Base-by-base conservation (phyloP, 2,797 vertebrate genomes). In the Thaleichthys pacificus region DNA sequence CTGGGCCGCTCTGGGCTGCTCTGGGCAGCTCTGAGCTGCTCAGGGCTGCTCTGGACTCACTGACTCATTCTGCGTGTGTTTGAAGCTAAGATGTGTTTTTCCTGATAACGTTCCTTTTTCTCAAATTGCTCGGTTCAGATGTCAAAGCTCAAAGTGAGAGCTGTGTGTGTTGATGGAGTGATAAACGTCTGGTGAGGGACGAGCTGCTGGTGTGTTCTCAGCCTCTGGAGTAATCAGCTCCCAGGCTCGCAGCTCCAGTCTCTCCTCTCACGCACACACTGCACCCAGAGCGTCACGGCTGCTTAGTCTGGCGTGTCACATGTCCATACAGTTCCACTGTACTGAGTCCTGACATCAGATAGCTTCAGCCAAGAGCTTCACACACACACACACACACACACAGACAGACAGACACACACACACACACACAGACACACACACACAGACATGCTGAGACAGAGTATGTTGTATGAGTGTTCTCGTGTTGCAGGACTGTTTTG, bases 111-210 rank as follows among this genome's bases (percentile, higher is more conserved):
- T n/a, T 32, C 3, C 24, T 0, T 5, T 66, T 38, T 38, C 47
- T 74, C 32, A 24, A 24, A 26, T 57, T 24, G 12, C 17, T 63
- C 30, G 12, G 60, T 68, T 66, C 49, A 49, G 66, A 71, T 61
- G 67, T 49, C 61, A 51, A 68, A 56, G 42, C 51, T 79, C 67
- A 75, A 68, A 60, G 68, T 62, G 30, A 70, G 32, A 77, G 64
- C 42, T 15, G 58, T 24, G 54, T 73, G 38, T 70, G 62, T 61
- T 66, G 71, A 74, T 71, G 61, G 22, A 5, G n/a, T 63, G 71
- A 78, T 78, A 75, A 63, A 30, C 5, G 61, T 56, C 51, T 35
- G 17, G 54, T 19, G 14, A n/a, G 28, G 51, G 8, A 30, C 28
- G 28, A 4, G 28, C 2, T 63, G 57, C 49, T 38, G 68, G 65